Evolutionary conservation across 2,888 invertebrate genomes (phyloP).

Genomic region (Acanthacorydalis orientalis): DNA sequence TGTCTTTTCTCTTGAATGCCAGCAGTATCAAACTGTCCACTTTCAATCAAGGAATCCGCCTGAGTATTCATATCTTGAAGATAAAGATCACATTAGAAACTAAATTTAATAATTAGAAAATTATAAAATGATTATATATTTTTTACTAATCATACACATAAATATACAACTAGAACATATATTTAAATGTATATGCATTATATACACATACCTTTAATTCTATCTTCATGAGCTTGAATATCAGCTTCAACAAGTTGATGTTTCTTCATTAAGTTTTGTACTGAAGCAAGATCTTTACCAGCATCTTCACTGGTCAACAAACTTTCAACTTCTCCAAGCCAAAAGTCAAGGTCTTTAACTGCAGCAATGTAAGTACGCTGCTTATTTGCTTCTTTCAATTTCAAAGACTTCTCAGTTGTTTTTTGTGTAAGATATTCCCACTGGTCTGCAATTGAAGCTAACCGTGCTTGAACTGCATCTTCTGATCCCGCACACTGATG

Average conservation of each 20-base stretch:
- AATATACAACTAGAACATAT: too few relatives aligned
- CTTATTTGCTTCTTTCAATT: conserved; percentile 97
- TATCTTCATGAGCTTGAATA: conserved; percentile 90
- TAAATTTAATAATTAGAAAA: too few relatives aligned
- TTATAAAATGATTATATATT: too few relatives aligned
- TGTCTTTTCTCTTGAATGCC: conserved; percentile 89
- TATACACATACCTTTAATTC: conserved; percentile 50
- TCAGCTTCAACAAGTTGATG: conserved; percentile 98
- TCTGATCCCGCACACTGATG: conserved; percentile 97
- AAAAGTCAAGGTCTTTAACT: conserved; percentile 98
- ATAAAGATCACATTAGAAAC: conserved; percentile 3
- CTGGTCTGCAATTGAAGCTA: conserved; percentile 90
- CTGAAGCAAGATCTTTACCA: conserved; percentile 94
- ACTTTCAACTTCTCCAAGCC: conserved; percentile 98
- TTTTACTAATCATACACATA: too few relatives aligned
- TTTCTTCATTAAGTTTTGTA: conserved; percentile 97
- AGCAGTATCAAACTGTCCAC: conserved; percentile 94
- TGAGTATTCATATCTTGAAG: conserved; percentile 76
- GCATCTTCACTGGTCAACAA: conserved; percentile 90
- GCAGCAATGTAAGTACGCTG: conserved; percentile 98
- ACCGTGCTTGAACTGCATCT: conserved; percentile 80
- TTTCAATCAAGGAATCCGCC: conserved; percentile 89
- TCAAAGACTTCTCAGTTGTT: conserved; percentile 94
- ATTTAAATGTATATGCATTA: not conserved
- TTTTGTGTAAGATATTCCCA: conserved; percentile 98